Base-by-base conservation (phyloP, 2,888 invertebrate species). In the Dysmachus trigonus region DNA sequence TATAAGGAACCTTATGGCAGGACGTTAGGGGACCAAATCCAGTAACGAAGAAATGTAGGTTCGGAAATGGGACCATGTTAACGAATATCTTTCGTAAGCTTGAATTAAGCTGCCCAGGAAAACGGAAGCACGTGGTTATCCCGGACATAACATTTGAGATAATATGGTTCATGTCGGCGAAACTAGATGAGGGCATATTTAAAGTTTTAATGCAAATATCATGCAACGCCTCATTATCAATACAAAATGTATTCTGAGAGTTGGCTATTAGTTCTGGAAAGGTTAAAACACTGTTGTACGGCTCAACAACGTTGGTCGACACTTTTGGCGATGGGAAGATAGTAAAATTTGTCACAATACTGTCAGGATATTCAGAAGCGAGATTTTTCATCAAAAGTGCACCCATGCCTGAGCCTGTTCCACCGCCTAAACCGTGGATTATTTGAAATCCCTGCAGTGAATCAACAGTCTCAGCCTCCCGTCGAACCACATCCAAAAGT, bases 1-100 rank as follows among this genome's bases (percentile, higher is more conserved):
- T 92, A 92, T 96, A 96, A 1, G 93, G 94, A 88, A 94, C 94
- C 86, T 94, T 94, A 87, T 93, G 94, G 41, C 95, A 93, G 1
- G 95, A 95, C 3, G 95, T 96, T 33, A 97, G 92, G 0, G 96
- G 96, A 0, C 96, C 96, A 90, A 96, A 95, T 18, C 94, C 94
- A 3, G 97, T 96, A 94, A 97, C 96, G 90, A 97, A 96, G 93
- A 97, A 97, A 90, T 97, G 97, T 0, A 97, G 93, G 22, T 96
- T 93, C 0, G 97, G 97, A 93, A 97, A 97, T 0, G 97, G 97
- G 0, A 97, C 97, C 97, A 98, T 97, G 91, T 97, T 98, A 33
- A 97, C 96, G 0, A 96, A 96, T n/a, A 96, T 92, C 92, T 98
- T 96, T 27, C 97, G 93, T 0, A 98, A 92, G 89, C 97, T 97